Percentiles rank a stretch among this genome's conserved stretches.
These are phyloP conservation scores for Sisyra nigra DNA, from an alignment of 2,888 invertebrate genomes.

Conservation along the genomic window DNA sequence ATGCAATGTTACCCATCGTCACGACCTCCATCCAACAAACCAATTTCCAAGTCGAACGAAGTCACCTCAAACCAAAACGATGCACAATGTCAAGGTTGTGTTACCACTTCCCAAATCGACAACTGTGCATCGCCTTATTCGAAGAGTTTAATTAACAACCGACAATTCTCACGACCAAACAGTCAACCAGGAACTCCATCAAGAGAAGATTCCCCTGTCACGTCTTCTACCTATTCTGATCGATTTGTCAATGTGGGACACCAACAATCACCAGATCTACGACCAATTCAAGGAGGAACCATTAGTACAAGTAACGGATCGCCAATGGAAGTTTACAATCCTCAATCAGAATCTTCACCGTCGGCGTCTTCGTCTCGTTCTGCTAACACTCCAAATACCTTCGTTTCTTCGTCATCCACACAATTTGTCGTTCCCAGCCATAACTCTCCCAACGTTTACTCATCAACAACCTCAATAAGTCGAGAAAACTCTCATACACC, in stretches of 20 bases:
- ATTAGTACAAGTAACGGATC: constrained; percentile 73
- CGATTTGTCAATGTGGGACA: constrained; percentile 27
- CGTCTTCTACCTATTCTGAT: constrained; percentile 49
- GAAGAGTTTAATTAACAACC: constrained; percentile 3
- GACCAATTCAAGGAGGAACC: constrained; percentile 71
- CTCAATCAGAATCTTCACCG: constrained; percentile 37
- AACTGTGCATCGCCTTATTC: background rate
- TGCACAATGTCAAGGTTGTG: constrained; percentile 37
- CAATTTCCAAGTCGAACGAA: too few relatives aligned
- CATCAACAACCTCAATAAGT: background rate
- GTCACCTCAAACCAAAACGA: constrained; percentile 24
- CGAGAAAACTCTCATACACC: too few relatives aligned
- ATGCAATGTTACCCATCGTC: constrained; percentile 5
- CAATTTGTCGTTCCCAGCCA: constrained; percentile 5
- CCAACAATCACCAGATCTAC: constrained; percentile 36
- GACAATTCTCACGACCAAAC: constrained; percentile 28
- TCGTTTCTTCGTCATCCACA: constrained; percentile 1
- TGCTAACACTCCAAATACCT: constrained; percentile 32
- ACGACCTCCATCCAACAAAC: constrained; percentile 1
- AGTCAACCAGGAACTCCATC: constrained; percentile 35
- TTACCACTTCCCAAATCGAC: constrained; percentile 22
- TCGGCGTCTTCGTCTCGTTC: constrained; percentile 34
- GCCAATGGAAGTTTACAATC: constrained; percentile 37
- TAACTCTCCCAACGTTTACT: constrained; percentile 3
- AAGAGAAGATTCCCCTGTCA: constrained; percentile 44